A percentile compares a stretch with the other conserved stretches of the same genome.
Conservation (phyloP, 2,888 invertebrate species). For the Terebella lapidaria region DNA sequence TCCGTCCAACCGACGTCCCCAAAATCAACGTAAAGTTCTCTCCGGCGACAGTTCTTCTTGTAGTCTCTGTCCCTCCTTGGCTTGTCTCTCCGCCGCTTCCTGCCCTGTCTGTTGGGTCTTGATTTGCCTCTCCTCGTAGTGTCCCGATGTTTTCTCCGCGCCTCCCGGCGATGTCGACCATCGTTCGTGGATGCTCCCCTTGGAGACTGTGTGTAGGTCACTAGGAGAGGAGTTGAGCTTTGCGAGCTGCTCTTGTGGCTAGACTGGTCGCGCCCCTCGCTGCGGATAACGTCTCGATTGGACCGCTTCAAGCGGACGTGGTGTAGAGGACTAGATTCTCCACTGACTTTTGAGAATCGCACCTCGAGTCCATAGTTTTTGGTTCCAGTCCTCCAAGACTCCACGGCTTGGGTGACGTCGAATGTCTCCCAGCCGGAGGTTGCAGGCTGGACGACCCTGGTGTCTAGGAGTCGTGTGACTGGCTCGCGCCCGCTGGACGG, state of each 20-base stretch:
- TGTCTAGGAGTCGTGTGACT: conserved; percentile 76
- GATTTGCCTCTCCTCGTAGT: neutral
- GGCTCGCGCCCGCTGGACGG: conserved; percentile 43
- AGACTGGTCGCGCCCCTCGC: neutral
- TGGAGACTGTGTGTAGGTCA: neutral
- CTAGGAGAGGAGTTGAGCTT: neutral
- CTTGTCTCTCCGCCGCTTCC: neutral
- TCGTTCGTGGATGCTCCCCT: neutral
- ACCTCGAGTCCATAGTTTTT: conserved; percentile 72
- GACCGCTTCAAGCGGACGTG: conserved; percentile 10
- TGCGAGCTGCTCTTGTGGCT: neutral
- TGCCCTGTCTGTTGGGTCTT: neutral
- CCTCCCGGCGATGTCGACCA: neutral
- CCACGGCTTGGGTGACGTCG: conserved; percentile 75
- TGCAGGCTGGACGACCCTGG: conserved; percentile 63
- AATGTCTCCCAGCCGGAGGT: conserved; percentile 68
- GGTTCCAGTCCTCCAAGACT: conserved; percentile 74
- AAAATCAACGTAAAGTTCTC: conserved; percentile 90
- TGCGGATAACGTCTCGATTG: neutral
- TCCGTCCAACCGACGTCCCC: conserved; percentile 95
- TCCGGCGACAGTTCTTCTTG: conserved; percentile 66
- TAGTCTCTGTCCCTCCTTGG: neutral
- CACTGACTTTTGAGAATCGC: conserved; percentile 29
- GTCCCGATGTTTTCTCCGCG: neutral
- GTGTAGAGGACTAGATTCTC: neutral